Conservation (phyloP, 2,797 vertebrate species). For the Gymnocypris eckloni region DNA sequence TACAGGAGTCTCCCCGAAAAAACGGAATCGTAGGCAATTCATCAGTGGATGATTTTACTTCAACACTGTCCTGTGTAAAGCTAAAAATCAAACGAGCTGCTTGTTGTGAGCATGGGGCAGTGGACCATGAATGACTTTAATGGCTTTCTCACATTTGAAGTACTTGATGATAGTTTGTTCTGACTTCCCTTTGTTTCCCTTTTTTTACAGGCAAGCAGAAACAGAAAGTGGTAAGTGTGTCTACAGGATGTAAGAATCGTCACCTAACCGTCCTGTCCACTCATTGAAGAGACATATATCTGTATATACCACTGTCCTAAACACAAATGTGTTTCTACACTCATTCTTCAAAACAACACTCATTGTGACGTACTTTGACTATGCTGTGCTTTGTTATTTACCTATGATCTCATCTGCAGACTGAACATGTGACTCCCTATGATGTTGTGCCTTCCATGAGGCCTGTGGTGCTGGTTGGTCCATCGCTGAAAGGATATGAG, state of each 20-base stretch:
- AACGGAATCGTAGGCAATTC: constrained; percentile 58
- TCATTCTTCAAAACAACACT: neutral
- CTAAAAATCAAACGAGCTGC: constrained; percentile 60
- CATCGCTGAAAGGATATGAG: constrained; percentile 97
- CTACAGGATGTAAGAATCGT: constrained; percentile 22
- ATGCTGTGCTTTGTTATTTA: constrained; percentile 43
- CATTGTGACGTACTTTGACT: neutral
- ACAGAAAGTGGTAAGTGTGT: constrained; percentile 97
- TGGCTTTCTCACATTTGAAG: constrained; percentile 45
- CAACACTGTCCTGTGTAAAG: constrained; percentile 63
- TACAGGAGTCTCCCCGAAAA: constrained; percentile 59
- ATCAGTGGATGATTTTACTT: constrained; percentile 59
- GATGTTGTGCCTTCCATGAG: constrained; percentile 98
- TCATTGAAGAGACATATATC: neutral
- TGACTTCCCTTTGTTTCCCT: constrained; percentile 78
- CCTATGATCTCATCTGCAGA: constrained; percentile 77
- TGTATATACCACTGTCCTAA: neutral
- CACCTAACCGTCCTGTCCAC: constrained; percentile 7
- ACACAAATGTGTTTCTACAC: constrained; percentile 3
- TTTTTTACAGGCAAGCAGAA: constrained; percentile 97
- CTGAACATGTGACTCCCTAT: constrained; percentile 92
- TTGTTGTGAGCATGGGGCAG: constrained; percentile 60
- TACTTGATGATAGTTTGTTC: constrained; percentile 53
- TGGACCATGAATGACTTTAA: constrained; percentile 46
- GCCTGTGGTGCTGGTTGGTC: constrained; percentile 95